Evolutionary conservation across 1,140 invertebrate genomes (phyloP).

Genomic region (Stegodyphus mimosarum): DNA sequence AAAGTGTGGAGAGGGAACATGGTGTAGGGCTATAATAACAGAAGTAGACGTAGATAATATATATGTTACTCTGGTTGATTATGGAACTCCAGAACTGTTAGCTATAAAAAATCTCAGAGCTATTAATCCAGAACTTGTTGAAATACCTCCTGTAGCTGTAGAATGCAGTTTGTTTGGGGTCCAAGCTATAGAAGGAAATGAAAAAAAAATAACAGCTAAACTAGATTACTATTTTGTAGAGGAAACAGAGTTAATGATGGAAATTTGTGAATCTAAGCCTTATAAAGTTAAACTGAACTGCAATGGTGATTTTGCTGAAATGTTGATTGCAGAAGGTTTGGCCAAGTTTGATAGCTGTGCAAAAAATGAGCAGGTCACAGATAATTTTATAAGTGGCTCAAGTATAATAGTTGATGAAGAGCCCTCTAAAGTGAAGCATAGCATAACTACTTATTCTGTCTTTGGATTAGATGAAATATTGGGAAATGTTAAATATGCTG

Average conservation of each 20-base stretch:
- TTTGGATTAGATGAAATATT: neutral
- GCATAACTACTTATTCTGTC: neutral
- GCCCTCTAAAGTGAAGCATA: neutral
- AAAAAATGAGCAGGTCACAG: neutral
- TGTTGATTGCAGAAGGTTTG: constrained; percentile 22
- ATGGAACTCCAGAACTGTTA: constrained; percentile 64
- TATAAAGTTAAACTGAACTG: constrained; percentile 27
- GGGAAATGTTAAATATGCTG: constrained; percentile 18
- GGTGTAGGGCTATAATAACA: constrained; percentile 84
- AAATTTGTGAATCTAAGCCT: constrained; percentile 11
- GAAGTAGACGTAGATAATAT: constrained; percentile 77
- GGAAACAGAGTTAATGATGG: constrained; percentile 32
- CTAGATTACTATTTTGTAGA: constrained; percentile 35
- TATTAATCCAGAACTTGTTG: constrained; percentile 75
- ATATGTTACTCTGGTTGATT: constrained; percentile 78
- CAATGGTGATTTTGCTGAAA: constrained; percentile 17
- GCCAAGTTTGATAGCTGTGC: neutral
- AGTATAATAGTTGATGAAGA: neutral
- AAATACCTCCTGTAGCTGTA: constrained; percentile 70
- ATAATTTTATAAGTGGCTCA: neutral
- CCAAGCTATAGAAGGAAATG: constrained; percentile 19
- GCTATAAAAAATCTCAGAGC: constrained; percentile 74
- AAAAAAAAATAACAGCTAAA: constrained; percentile 16
- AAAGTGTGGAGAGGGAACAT: constrained; percentile 76
- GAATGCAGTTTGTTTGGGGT: constrained; percentile 42